phyloP scores from a whole-genome alignment of 2,113 vertebrate genomes.

The Hylia prasina region DNA sequence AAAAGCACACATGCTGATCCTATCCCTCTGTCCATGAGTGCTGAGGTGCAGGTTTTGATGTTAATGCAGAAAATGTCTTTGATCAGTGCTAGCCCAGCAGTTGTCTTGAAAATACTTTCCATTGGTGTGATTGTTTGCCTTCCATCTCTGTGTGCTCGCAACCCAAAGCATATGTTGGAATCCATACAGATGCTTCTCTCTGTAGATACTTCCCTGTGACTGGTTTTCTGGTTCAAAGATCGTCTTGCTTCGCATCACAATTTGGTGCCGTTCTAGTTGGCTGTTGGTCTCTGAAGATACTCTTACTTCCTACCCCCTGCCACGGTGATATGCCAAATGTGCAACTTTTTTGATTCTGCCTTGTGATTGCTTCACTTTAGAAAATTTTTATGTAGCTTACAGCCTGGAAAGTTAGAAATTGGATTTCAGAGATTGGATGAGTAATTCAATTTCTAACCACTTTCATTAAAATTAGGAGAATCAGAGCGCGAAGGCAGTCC shows the following conservation, averaged over 20 bases:
- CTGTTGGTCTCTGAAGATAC: not conserved
- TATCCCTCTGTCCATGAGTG: accelerated
- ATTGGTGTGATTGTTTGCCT: not conserved
- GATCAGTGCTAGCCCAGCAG: not conserved
- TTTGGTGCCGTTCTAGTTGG: not conserved
- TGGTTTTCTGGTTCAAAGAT: not conserved
- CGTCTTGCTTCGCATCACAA: not conserved
- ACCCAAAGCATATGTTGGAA: not conserved
- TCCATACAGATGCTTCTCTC: not conserved
- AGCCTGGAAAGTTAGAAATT: not conserved
- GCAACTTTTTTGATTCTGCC: not conserved
- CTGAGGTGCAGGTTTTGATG: not conserved
- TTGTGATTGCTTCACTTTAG: not conserved
- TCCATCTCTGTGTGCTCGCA: not conserved
- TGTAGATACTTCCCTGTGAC: not conserved
- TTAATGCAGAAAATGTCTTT: not conserved
- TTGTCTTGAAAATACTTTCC: not conserved
- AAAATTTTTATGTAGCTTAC: not conserved
- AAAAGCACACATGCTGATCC: not conserved
- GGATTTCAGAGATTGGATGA: not conserved
- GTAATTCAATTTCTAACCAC: not conserved
- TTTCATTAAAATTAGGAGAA: not conserved
- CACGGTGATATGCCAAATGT: not conserved
- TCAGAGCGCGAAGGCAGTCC: not conserved
- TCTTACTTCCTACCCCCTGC: not conserved